Base-by-base conservation (phyloP, 2,888 invertebrate genomes). In the Xanthorhoe spadicearia region DNA sequence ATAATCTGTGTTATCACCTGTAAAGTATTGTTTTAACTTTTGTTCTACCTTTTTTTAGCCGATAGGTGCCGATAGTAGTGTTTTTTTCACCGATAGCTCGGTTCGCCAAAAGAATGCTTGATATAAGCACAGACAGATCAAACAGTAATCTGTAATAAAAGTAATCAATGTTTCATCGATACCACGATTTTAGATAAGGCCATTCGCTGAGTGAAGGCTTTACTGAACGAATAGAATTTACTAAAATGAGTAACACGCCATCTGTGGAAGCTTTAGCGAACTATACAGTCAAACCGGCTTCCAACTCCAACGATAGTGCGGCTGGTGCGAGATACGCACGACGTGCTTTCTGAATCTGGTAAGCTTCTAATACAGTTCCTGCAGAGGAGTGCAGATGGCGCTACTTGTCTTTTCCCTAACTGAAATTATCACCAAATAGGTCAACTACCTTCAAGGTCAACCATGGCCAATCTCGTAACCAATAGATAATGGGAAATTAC, bases 401-500 rank as follows among this genome's bases (percentile, higher is more conserved):
- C 13, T 43, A 13, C 38, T 10, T 13, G 13, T 2, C 13, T 2
- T 13, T 13, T 32, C 8, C 13, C 13, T 13, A 13, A 43, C 10
- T 43, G 5, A 43, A 43, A 43, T 38, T 2, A 38, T 38, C 38
- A 38, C 38, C 10, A 38, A 38, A 38, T 38, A 38, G 38, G 38
- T 38, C 13, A 38, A 68, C 64, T 74, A 49, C 13, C 32, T 17
- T 48, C 48, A 48, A 48, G 17, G 48, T 48, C 48, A 48, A 57
- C 49, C 57, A 9, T 50, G 50, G 9, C 19, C 23, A 50, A 18
- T 50, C 78, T 43, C 72, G 72, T 67, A 64, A 69, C 66, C 64
- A 80, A 77, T 56, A 64, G 73, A 66, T 57, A 68, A 6, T 70
- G 76, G 80, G 71, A 79, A 77, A 83, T 79, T 13, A 77, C 80